Percentiles rank a stretch among this genome's conserved stretches.
phyloP scores from a whole-genome alignment of 1,140 invertebrate genomes.

The Physella acuta region DNA sequence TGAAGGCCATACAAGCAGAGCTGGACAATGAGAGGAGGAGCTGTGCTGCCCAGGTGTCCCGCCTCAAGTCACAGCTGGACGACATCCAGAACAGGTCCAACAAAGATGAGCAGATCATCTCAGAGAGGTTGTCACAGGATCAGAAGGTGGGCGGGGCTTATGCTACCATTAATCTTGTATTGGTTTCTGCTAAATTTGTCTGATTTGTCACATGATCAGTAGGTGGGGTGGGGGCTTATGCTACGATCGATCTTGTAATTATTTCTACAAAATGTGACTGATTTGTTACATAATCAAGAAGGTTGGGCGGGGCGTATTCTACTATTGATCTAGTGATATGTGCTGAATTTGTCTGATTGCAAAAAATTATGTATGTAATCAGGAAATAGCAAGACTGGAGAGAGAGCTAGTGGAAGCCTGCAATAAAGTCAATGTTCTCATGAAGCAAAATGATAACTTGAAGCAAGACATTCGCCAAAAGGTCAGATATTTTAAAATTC shows the following conservation, averaged over 20 bases:
- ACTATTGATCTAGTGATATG: too few species aligned
- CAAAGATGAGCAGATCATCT: not conserved
- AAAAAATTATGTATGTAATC: too few species aligned
- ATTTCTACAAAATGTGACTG: too few species aligned
- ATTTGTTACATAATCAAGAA: too few species aligned
- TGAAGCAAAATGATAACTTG: constrained; percentile 8
- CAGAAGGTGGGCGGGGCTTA: constrained; percentile 20
- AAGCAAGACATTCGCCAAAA: constrained; percentile 13
- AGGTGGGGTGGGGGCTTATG: too few species aligned
- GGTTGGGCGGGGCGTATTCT: too few species aligned
- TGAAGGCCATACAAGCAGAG: constrained; percentile 9
- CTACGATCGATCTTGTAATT: too few species aligned
- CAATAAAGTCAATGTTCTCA: not conserved
- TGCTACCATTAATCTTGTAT: too few species aligned
- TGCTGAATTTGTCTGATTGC: too few species aligned
- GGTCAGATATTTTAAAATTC: too few species aligned
- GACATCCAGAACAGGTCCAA: not conserved
- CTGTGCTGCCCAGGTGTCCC: not conserved
- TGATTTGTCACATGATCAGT: too few species aligned
- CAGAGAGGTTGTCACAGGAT: not conserved
- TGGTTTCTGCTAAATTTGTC: too few species aligned
- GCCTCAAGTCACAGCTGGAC: not conserved
- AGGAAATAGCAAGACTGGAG: constrained; percentile 9
- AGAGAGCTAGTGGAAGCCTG: constrained; percentile 2
- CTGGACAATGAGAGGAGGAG: constrained; percentile 13